Evolutionary conservation across 2,113 vertebrate species (phyloP).

Genomic region (Phyllopteryx taeniolatus): DNA sequence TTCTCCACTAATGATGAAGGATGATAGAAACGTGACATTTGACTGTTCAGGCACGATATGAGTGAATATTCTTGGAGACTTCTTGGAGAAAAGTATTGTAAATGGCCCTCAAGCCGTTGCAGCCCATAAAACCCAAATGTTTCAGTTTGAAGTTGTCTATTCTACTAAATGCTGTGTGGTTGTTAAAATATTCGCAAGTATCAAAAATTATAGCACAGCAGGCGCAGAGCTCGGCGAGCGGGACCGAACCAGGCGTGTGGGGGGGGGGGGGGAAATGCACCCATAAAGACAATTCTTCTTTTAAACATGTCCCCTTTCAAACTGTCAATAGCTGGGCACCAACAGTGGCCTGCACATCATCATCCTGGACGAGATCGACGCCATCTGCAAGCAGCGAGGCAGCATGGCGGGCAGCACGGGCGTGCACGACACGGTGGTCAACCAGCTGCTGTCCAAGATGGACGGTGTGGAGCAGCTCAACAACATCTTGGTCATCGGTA

Average conservation of each 20-base stretch:
- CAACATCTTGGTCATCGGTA: conserved; percentile 98
- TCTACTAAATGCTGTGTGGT: not conserved
- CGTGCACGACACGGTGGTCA: conserved; percentile 96
- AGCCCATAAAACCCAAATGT: too few relatives aligned
- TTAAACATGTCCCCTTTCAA: not conserved
- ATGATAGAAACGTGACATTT: conserved; percentile 12
- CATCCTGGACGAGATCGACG: conserved; percentile 97
- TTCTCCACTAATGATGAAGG: conserved; percentile 7
- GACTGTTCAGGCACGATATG: not conserved
- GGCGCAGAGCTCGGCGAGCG: too few relatives aligned
- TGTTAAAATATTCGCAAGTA: too few relatives aligned
- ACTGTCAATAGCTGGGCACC: conserved; percentile 80
- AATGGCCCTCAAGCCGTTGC: not conserved
- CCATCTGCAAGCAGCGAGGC: conserved; percentile 98
- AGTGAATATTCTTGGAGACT: not conserved
- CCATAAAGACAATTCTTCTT: not conserved
- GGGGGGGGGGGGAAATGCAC: too few relatives aligned
- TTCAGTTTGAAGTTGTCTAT: not conserved
- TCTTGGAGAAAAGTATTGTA: too few relatives aligned
- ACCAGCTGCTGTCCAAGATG: conserved; percentile 97
- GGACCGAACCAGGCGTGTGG: too few relatives aligned
- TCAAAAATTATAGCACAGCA: too few relatives aligned
- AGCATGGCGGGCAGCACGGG: conserved; percentile 95
- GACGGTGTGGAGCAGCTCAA: conserved; percentile 98
- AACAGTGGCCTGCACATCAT: conserved; percentile 99